These are phyloP conservation scores for Alviniconcha strummeri DNA, from an alignment of 2,888 invertebrate genomes.

Conservation along the genomic window DNA sequence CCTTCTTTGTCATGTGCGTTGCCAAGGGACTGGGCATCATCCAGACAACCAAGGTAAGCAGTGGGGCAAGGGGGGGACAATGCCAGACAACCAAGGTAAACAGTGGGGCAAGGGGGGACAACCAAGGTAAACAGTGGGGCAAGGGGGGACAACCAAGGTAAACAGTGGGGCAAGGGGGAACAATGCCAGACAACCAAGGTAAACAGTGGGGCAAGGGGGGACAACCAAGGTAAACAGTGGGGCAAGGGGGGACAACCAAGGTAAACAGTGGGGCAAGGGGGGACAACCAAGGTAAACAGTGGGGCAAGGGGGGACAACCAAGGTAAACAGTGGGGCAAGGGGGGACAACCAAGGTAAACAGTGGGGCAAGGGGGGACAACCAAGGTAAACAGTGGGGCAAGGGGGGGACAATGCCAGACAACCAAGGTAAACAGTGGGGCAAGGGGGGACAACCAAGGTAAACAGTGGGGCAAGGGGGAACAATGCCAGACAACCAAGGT, in stretches of 20 bases:
- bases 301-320: no score
- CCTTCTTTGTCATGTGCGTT: constrained; percentile 57
- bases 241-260: constrained; percentile 62
- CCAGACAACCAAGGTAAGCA: constrained; percentile 59
- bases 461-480: no score
- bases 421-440: constrained; percentile 56
- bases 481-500: constrained; percentile 64
- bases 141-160: constrained; percentile 63
- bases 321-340: constrained; percentile 52
- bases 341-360: constrained; percentile 58
- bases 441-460: constrained; percentile 63
- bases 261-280: no score
- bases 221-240: constrained; percentile 58
- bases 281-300: constrained; percentile 57
- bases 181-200: constrained; percentile 64
- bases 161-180: no score
- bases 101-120: no score
- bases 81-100: constrained; percentile 61
- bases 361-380: no score
- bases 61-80: no score
- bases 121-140: constrained; percentile 56
- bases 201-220: no score
- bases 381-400: constrained; percentile 51
- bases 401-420: no score
- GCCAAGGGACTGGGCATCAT: constrained; percentile 57